Evolutionary conservation across 2,113 vertebrate genomes (phyloP), one percentile per base, ranked within the genome.

Genomic region (Anolis sagrei): DNA sequence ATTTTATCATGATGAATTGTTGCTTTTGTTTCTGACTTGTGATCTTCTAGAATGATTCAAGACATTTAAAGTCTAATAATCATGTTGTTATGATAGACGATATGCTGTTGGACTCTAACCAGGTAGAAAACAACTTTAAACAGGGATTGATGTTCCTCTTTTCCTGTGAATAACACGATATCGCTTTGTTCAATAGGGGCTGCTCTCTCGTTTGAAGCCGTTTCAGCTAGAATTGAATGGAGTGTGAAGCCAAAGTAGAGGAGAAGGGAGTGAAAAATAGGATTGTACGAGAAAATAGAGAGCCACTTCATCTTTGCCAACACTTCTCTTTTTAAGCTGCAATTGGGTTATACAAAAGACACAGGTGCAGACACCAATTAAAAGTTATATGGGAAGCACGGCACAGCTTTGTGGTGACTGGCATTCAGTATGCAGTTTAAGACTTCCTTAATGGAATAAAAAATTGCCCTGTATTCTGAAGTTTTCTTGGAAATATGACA

Each of bases 201-300:
- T 74, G 82, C 79, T 79, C 82, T 79, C 34, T 89, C 91, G 89
- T 84, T 70, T 88, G 86, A 54, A 64, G 87, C 86, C 87, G 75
- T 82, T 91, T 54, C 14, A 70, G n/a, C n/a, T 76, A 18, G 21
- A 82, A 91, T 79, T 73, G 62, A 89, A 83, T 80, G 88, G 87
- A 62, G 34, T 29, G 36, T 72, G 62, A 83, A 36, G 90, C 61
- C 92, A 90, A 87, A 76, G 81, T 29, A 81, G 91, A 85, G 82
- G 81, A 81, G 91, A 85, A 83, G 81, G 82, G 64, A 89, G 79
- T 78, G 82, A 86, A 91, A 89, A 92, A 90, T 86, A 54, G 84
- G 86, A 88, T 86, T 91, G 92, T 87, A 34, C 27, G 86, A 75
- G 85, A 0, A 70, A 5, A 25, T 64, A 77, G 81, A 83, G 89